phyloP scores from a whole-genome alignment of 2,797 vertebrate species.

The Mormyrops attenuatus region DNA sequence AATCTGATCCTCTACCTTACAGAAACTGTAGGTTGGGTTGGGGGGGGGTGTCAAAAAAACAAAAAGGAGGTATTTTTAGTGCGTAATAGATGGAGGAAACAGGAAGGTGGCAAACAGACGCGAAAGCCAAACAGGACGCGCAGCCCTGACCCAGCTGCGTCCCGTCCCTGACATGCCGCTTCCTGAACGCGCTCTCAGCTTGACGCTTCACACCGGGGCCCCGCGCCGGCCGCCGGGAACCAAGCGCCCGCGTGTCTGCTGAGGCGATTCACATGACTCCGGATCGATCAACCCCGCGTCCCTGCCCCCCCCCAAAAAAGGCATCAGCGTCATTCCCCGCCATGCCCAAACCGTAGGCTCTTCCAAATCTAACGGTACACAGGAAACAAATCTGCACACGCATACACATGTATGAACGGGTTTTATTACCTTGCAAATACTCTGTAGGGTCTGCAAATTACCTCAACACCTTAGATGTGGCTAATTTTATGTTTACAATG shows the following conservation, averaged over 20 bases:
- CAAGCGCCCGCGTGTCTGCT: not conserved
- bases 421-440: not conserved
- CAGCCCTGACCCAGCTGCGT: not conserved
- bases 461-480: not conserved
- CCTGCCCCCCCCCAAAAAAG: not conserved
- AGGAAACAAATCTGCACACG: not conserved
- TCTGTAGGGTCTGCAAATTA: not conserved
- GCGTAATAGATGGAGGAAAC: slow-evolving; percentile 6
- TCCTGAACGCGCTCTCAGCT: not conserved
- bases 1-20: not conserved
- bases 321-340: not conserved
- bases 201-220: not conserved
- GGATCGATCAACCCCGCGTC: not conserved
- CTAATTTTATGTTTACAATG: not conserved
- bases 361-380: not conserved
- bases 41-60: not conserved
- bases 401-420: not conserved
- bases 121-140: slow-evolving; percentile 4
- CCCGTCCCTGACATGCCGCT: not conserved
- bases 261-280: not conserved
- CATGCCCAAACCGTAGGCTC: not conserved
- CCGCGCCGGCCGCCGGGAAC: not conserved
- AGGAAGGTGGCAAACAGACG: slow-evolving; percentile 4
- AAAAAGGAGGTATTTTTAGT: slow-evolving; percentile 16
- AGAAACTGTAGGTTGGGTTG: not conserved